These are phyloP conservation scores for Antidorcas marsupialis DNA, from an alignment of 2,113 vertebrate species.

Conservation along the genomic window DNA sequence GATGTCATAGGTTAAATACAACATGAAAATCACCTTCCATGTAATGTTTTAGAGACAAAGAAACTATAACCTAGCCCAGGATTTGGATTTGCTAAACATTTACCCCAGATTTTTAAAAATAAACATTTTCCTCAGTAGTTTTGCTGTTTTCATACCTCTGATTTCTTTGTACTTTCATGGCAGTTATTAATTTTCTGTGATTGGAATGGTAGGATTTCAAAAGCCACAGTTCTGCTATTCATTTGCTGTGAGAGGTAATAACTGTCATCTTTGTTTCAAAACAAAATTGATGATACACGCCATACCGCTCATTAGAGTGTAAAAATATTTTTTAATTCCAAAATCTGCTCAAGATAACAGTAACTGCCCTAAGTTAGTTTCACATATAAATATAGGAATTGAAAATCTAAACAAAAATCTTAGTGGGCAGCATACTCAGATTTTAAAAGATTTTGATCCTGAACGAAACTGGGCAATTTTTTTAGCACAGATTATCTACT, in stretches of 20 bases:
- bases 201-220: background rate
- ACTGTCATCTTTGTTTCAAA: background rate
- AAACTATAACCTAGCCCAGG: background rate
- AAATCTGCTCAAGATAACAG: background rate
- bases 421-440: background rate
- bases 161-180: background rate
- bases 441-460: background rate
- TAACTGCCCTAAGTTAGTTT: background rate
- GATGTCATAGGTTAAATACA: background rate
- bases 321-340: background rate
- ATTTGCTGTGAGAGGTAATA: background rate
- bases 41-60: background rate
- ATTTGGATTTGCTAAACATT: background rate
- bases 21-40: background rate
- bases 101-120: background rate
- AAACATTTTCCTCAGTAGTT: background rate
- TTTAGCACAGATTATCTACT: background rate
- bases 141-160: background rate
- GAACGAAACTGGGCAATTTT: background rate
- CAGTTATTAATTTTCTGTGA: background rate
- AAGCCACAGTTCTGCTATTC: background rate
- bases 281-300: background rate
- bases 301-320: background rate
- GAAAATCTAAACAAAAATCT: slow-evolving; percentile 7
- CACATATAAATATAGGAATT: background rate